Percentiles rank a stretch among this genome's conserved stretches.
Conservation (phyloP, 1,140 invertebrate genomes). For the Leptestheria dahalacensis region DNA sequence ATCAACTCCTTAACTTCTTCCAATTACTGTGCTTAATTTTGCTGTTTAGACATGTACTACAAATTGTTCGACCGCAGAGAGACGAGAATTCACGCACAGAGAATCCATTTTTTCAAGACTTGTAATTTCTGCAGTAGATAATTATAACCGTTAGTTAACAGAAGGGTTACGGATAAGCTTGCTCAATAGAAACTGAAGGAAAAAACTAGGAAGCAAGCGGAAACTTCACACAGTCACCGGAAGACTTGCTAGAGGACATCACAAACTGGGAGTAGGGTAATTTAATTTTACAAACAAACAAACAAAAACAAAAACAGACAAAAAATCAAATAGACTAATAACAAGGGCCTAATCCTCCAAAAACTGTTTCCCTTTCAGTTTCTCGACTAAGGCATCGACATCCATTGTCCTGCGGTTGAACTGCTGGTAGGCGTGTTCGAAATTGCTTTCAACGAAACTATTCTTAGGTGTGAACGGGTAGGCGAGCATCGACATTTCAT, state of each 20-base stretch:
- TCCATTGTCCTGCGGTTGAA: constrained; percentile 8
- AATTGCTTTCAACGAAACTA: constrained; percentile 24
- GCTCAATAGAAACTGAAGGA: too few species aligned
- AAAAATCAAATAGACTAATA: not conserved
- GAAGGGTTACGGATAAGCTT: not conserved
- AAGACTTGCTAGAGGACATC: not conserved
- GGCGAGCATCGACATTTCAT: constrained; percentile 13
- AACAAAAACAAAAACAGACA: not conserved
- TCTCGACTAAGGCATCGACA: constrained; percentile 3
- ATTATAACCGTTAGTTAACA: not conserved
- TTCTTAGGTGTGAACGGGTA: constrained; percentile 27
- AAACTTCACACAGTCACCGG: too few species aligned
- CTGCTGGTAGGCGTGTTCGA: constrained; percentile 21
- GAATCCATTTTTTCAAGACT: not conserved
- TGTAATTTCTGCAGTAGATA: not conserved
- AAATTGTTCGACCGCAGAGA: too few species aligned
- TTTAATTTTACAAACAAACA: not conserved
- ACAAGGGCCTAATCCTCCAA: not conserved
- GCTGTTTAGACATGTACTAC: too few species aligned
- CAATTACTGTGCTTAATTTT: too few species aligned
- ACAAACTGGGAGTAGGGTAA: not conserved
- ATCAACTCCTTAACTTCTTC: too few species aligned
- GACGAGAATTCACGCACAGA: too few species aligned
- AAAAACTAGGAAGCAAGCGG: too few species aligned
- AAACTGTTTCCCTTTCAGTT: constrained; percentile 2